Base-by-base conservation (phyloP, 2,113 vertebrate genomes). In the Amblyopsis rosae region DNA sequence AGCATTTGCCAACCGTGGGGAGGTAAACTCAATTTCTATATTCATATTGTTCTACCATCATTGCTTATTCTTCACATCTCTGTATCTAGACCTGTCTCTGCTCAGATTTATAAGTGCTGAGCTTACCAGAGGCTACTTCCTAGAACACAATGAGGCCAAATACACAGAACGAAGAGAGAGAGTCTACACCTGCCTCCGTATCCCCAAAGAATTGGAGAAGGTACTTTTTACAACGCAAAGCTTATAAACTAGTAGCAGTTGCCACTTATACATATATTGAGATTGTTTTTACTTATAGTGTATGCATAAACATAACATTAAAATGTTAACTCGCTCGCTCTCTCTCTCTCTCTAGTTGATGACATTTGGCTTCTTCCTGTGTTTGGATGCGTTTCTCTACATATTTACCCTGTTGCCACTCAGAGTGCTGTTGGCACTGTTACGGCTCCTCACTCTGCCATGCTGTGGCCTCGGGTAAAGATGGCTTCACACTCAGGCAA, bases 71-170 rank as follows among this genome's bases (percentile, higher is more conserved):
- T 67, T n/a, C 72, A 32, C 13, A 15, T 73, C 0, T 87, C 41
- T 62, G 61, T 6, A 13, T 71, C 0, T 81, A 99, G 97, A 98
- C 81, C 89, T 98, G 72, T 98, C 97, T 6, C 85, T 99, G 73
- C 80, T 96, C 87, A 93, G 95, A 75, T 99, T 99, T 87, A 95
- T 99, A 87, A 94, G 95, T 55, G 94, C 96, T 63, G 98, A 99
- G 82, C 90, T 99, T 65, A 99, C 96, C 32, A 93, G 98, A 88
- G 98, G 98, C 48, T 99, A 99, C 90, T 98, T 99, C 91, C 94
- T 99, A 73, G 98, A 99, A 90, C 97, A 99, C 88, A 98, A 99
- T 73, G 97, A 99, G 89, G 97, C 97, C 82, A 99, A 98, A 88
- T 99, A 99, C 78, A 98, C 95, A 0, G 98, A 99, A 79, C 90